A percentile compares a stretch with the other conserved stretches of the same genome.
phyloP scores from a whole-genome alignment of 2,888 invertebrate species.

The Thumatha senex region DNA sequence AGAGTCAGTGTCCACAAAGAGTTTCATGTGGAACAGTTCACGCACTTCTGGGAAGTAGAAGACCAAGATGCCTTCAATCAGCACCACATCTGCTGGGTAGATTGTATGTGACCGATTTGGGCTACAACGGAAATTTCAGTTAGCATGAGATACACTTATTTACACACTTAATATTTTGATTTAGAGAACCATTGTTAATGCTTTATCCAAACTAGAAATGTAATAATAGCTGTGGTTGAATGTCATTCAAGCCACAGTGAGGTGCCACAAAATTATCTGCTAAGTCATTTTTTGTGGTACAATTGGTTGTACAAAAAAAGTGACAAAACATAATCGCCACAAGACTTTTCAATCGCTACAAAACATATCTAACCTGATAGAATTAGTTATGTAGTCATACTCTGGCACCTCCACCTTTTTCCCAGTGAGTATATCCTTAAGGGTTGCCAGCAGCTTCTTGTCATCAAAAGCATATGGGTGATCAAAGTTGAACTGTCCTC shows the following conservation, averaged over 20 bases:
- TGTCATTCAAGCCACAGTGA: too few species aligned
- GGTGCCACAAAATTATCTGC: too few species aligned
- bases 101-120: constrained; percentile 89
- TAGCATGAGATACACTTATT: neutral
- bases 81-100: constrained; percentile 97
- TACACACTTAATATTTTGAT: too few species aligned
- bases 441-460: constrained; percentile 90
- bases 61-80: constrained; percentile 98
- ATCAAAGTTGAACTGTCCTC: constrained; percentile 98
- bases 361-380: constrained; percentile 85
- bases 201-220: too few species aligned
- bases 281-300: too few species aligned
- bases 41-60: constrained; percentile 98
- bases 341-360: too few species aligned
- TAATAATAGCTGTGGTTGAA: too few species aligned
- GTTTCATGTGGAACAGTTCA: constrained; percentile 98
- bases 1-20: constrained; percentile 99
- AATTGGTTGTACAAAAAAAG: too few species aligned
- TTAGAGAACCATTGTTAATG: neutral
- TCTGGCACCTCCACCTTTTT: constrained; percentile 94
- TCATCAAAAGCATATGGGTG: constrained; percentile 99
- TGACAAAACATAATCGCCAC: too few species aligned
- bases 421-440: constrained; percentile 92
- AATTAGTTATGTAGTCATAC: constrained; percentile 96
- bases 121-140: constrained; percentile 40